phyloP scores from a whole-genome alignment of 2,888 invertebrate species.

The Cryptocephalus primarius region DNA sequence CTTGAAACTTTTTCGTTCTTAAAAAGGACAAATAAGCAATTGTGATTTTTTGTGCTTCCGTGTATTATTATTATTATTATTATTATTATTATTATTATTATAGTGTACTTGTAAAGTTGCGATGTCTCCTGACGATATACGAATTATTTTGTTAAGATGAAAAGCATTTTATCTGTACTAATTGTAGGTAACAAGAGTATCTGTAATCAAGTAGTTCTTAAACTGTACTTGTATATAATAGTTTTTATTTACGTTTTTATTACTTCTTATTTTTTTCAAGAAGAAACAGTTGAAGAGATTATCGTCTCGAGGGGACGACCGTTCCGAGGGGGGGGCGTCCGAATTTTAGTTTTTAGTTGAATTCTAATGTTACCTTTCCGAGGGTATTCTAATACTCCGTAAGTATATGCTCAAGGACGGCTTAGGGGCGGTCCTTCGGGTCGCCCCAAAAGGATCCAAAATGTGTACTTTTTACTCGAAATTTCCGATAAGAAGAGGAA shows the following conservation, averaged over 20 bases:
- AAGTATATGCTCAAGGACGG: constrained; percentile 22
- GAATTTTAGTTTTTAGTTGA: constrained; percentile 3
- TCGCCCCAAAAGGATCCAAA: no score
- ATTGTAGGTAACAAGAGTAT: no score
- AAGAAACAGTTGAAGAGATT: background rate
- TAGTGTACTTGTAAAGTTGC: constrained; percentile 6
- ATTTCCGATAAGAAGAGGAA: background rate
- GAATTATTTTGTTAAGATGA: background rate
- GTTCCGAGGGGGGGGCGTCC: background rate
- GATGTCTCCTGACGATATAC: constrained; percentile 5
- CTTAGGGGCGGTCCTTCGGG: constrained; percentile 3
- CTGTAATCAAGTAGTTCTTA: no score
- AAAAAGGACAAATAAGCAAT: constrained; percentile 15
- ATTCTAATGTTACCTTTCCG: constrained; percentile 10
- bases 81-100: background rate
- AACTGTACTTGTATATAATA: no score
- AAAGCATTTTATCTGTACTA: no score
- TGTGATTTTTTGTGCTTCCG: constrained; percentile 33
- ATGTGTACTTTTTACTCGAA: no score
- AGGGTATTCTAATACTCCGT: constrained; percentile 14
- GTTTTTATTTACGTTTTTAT: no score
- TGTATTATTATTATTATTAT: constrained; percentile 16
- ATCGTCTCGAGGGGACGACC: background rate
- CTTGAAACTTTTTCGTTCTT: no score
- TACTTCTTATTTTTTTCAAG: no score